Base-by-base conservation (phyloP, 1,140 invertebrate genomes). In the Tetranychus urticae region DNA sequence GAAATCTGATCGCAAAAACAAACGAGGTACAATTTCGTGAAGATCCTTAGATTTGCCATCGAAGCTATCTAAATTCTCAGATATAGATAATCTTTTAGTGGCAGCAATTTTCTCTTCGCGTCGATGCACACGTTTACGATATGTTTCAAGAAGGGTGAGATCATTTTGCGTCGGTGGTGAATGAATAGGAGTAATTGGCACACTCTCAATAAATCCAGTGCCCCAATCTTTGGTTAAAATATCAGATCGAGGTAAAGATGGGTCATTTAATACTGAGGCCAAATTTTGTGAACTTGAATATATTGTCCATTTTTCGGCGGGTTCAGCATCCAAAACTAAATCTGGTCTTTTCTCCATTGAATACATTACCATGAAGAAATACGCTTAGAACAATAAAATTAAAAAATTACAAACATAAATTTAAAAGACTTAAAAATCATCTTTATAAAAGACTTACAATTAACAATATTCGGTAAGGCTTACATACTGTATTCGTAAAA, bases 211-310 rank as follows among this genome's bases (percentile, higher is more conserved):
- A 74, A 97, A 97, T 61, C 79, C 79, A 68, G 94, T 90, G 48
- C 94, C 93, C 94, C 94, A 98, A 64, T 89, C 92, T 72, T 89
- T 90, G 1, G 91, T 94, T 68, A 98, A 91, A 68, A 98, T 90
- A 70, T 92, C 88, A 67, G 74, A 75, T 59, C 75, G 71, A n/a
- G 86, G 84, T 67, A 82, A 82, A 56, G 83, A 82, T 0, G 94
- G 93, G 76, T 98, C 92, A 75, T 96, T 94, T 36, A 98, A 77
- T 60, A 94, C 88, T 58, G 92, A 89, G 34, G 93, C 87, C 64
- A 99, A 77, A 74, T 97, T 97, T 74, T 94, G 89, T 33, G 85
- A 80, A 36, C 88, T 73, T 58, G 75, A 72, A 65, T 75, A 77
- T 33, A 79, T 64, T n/a, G 73, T 77, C 77, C 77, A 78, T 48